phyloP scores from a whole-genome alignment of 2,888 invertebrate species.

The Zygaena filipendulae region DNA sequence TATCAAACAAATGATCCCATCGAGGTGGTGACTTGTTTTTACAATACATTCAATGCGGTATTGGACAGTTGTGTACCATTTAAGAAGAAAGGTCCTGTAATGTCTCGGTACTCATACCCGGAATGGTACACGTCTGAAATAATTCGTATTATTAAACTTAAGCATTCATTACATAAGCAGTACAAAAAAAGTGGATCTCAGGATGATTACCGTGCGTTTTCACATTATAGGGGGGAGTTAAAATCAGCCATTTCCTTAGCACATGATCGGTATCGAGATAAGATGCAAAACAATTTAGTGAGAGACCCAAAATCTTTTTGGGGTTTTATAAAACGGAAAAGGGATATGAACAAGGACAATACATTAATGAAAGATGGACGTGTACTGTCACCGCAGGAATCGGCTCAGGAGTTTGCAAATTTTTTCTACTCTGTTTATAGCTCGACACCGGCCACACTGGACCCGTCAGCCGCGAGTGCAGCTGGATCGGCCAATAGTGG shows the following conservation, averaged over 20 bases:
- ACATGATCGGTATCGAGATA: conserved; percentile 3
- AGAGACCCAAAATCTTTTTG: conserved; percentile 12
- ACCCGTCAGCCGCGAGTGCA: no score
- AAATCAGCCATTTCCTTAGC: conserved; percentile 7
- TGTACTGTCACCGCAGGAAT: no score
- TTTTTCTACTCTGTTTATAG: no score
- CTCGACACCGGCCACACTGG: no score
- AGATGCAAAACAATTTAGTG: conserved; percentile 7
- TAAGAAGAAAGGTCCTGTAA: conserved; percentile 7
- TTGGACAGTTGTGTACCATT: conserved; percentile 11
- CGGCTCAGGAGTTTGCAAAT: no score
- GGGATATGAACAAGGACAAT: no score
- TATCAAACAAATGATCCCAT: conserved; percentile 3
- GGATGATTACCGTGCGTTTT: conserved; percentile 8
- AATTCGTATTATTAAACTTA: conserved; percentile 12
- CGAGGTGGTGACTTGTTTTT: conserved; percentile 8
- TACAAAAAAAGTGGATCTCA: conserved; percentile 8
- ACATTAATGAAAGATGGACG: no score
- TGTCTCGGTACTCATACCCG: conserved; percentile 11
- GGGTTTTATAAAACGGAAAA: no score
- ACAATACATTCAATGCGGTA: conserved; percentile 6
- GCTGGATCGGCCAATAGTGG: neutral
- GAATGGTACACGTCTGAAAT: conserved; percentile 16
- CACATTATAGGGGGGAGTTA: conserved; percentile 5
- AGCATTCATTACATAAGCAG: conserved; percentile 11